These are phyloP conservation scores for Talpa occidentalis DNA, from an alignment of 2,113 vertebrate genomes.

Conservation along the genomic window DNA sequence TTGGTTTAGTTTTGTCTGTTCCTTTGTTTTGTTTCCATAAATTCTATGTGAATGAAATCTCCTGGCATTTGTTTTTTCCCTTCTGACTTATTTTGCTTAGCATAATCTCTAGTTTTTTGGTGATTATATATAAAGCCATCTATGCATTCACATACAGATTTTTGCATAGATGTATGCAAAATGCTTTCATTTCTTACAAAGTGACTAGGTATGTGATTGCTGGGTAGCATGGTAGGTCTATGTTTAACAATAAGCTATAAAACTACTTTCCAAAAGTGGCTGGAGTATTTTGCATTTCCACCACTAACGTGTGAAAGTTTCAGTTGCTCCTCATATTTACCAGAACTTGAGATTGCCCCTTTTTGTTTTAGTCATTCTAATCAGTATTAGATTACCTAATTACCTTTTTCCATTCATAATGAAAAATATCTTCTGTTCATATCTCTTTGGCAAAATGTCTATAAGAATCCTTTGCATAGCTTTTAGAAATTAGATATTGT, in stretches of 20 bases:
- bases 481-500: neutral
- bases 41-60: no score
- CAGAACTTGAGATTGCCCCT: neutral
- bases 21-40: no score
- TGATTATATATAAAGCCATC: neutral
- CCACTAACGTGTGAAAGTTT: neutral
- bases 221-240: neutral
- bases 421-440: neutral
- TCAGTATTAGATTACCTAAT: neutral
- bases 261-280: neutral
- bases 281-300: neutral
- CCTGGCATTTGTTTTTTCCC: no score
- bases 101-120: neutral
- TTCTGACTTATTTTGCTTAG: no score
- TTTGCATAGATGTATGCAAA: neutral
- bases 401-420: neutral
- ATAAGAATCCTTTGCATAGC: neutral
- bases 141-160: neutral
- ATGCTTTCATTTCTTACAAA: slow-evolving; percentile 22
- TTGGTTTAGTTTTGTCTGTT: no score
- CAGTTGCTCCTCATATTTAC: neutral
- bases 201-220: neutral
- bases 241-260: neutral
- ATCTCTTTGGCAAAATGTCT: neutral
- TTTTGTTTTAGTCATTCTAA: slow-evolving; percentile 26